These are phyloP conservation scores for Sebastes vulpes DNA, from an alignment of 2,797 vertebrate species.

Conservation along the genomic window DNA sequence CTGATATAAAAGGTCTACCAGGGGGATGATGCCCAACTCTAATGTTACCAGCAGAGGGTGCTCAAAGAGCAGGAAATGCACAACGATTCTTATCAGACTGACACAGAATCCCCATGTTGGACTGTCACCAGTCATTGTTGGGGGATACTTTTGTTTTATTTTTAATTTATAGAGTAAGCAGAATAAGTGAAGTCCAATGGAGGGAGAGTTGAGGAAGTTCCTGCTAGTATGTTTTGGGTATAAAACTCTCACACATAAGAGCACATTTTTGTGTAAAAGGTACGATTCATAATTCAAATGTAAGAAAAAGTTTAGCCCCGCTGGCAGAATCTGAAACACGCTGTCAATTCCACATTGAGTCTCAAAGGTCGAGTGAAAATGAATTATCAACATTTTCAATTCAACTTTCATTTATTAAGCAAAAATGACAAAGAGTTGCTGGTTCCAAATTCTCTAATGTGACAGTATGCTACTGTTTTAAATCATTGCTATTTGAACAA, in stretches of 20 bases:
- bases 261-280: not conserved
- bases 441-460: not conserved
- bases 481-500: not conserved
- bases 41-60: constrained; percentile 32
- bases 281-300: not conserved
- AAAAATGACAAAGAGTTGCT: not conserved
- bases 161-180: not conserved
- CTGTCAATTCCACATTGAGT: not conserved
- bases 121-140: not conserved
- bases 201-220: not conserved
- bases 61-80: not conserved
- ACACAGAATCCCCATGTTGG: not conserved
- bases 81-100: not conserved
- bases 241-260: no score
- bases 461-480: not conserved
- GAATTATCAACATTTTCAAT: not conserved
- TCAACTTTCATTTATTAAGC: not conserved
- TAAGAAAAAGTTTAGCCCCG: not conserved
- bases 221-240: not conserved
- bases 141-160: not conserved
- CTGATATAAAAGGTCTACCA: no score
- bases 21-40: not conserved
- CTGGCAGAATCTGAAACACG: not conserved
- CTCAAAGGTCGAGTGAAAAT: no score
- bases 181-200: not conserved